Base-by-base conservation (phyloP, 2,797 vertebrate genomes). In the Danio jaintianensis region DNA sequence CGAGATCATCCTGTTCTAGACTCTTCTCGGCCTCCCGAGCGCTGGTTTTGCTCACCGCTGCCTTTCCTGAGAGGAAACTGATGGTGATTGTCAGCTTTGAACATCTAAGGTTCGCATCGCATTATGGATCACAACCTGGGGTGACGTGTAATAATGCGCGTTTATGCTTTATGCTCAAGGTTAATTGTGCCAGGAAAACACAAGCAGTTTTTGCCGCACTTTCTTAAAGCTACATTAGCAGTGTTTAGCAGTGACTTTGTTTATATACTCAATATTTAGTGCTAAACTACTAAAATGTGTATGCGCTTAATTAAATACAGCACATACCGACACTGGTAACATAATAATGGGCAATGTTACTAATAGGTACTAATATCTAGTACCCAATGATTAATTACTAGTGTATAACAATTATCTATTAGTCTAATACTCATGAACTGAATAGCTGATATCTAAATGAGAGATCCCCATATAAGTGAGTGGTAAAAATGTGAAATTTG, bases 1-100 rank as follows among this genome's bases (percentile, higher is more conserved):
- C 58, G 36, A 56, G 20, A 69, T 80, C 16, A 53, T 69, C 20
- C 82, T 47, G 48, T 62, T 84, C 74, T 61, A 48, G 45, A 48
- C 66, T 58, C 53, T 36, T 18, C 47, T 63, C 20, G 0, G 20
- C 47, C 58, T 79, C 48, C 18, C 18, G 58, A 72, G 78, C 7
- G 0, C 18, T 9, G 22, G 56, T 59, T 79, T 79, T 70, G 11
- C 40, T 59, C 29, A 0, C 43, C 20, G 1, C 10, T 55, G 58
- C 7, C 18, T 29, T 61, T 42, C 55, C 29, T 58, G 36, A 63
- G 18, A 36, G 18, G n/a, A 18, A 70, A 18, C 43, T 7, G 29
- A 42, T 66, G 67, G 13, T 29, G 36, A 52, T 78, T 18, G 12
- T 11, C 43, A 16, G 18, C 56, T 52, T 61, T 52, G 55, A 61